These are phyloP conservation scores for Reinhardtius hippoglossoides DNA, from an alignment of 2,113 vertebrate genomes.

Conservation along the genomic window DNA sequence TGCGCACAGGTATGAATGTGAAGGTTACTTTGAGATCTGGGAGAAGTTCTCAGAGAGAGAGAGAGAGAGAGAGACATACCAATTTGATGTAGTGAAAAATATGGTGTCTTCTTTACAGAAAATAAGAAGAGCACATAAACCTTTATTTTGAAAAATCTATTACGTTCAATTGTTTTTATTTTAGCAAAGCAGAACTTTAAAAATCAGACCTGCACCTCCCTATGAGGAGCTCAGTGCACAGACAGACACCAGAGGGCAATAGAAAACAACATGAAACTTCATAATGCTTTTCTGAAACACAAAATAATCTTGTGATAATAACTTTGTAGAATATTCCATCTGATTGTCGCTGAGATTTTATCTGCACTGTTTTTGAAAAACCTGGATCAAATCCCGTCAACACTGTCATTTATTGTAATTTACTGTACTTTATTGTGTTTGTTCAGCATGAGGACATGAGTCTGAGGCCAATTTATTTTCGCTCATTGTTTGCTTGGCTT, in stretches of 20 bases:
- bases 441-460: conserved; percentile 29
- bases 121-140: no score
- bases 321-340: neutral
- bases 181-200: no score
- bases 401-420: conserved; percentile 4
- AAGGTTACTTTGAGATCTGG: no score
- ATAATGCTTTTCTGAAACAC: neutral
- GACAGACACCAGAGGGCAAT: conserved; percentile 60
- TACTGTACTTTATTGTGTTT: conserved; percentile 51
- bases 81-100: no score
- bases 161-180: no score
- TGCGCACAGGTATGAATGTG: no score
- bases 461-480: conserved; percentile 30
- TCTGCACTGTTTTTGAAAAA: neutral
- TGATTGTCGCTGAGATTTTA: neutral
- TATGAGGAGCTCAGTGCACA: neutral
- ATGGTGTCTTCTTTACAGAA: no score
- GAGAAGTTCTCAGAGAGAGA: no score
- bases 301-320: neutral
- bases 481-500: conserved; percentile 21
- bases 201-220: no score
- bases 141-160: no score
- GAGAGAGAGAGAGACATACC: no score
- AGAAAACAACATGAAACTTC: conserved; percentile 9
- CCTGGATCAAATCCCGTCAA: neutral